Evolutionary conservation across 2,888 invertebrate species (phyloP).

Genomic region (Megamerina dolium): DNA sequence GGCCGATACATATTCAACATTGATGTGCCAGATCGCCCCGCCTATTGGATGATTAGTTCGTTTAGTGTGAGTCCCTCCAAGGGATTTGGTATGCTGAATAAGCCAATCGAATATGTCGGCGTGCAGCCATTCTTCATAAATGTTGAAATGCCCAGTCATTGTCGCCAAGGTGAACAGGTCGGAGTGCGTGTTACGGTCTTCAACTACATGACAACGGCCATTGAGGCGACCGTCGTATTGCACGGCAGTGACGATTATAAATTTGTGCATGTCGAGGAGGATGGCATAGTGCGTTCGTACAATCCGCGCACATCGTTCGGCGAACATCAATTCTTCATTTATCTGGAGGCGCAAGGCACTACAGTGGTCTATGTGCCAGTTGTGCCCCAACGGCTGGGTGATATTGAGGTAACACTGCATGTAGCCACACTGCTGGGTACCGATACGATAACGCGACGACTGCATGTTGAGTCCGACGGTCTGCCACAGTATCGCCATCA

Average conservation of each 20-base stretch:
- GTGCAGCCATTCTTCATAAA: conserved; percentile 91
- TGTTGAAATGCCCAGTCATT: conserved; percentile 80
- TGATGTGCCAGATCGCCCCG: conserved; percentile 77
- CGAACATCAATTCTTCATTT: conserved; percentile 93
- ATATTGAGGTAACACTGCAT: conserved; percentile 67
- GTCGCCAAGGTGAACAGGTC: conserved; percentile 88
- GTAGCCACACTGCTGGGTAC: conserved; percentile 70
- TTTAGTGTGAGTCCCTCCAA: conserved; percentile 81
- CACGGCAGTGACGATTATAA: conserved; percentile 79
- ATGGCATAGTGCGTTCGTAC: conserved; percentile 81
- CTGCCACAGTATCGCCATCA: conserved; percentile 89
- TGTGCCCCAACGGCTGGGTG: conserved; percentile 74
- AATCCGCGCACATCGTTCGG: conserved; percentile 85
- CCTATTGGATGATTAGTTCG: conserved; percentile 89
- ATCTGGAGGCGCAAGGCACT: conserved; percentile 71
- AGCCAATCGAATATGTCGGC: conserved; percentile 79
- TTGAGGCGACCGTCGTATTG: conserved; percentile 84
- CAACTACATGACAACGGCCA: conserved; percentile 81
- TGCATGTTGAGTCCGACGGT: conserved; percentile 81
- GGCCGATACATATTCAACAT: conserved; percentile 81
- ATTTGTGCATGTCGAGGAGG: conserved; percentile 85
- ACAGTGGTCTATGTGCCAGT: conserved; percentile 84
- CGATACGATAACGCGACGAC: conserved; percentile 59
- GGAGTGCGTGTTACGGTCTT: conserved; percentile 89
- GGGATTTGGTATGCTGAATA: conserved; percentile 81